phyloP scores from a whole-genome alignment of 2,888 invertebrate species.

The Cryptus viduatorius region DNA sequence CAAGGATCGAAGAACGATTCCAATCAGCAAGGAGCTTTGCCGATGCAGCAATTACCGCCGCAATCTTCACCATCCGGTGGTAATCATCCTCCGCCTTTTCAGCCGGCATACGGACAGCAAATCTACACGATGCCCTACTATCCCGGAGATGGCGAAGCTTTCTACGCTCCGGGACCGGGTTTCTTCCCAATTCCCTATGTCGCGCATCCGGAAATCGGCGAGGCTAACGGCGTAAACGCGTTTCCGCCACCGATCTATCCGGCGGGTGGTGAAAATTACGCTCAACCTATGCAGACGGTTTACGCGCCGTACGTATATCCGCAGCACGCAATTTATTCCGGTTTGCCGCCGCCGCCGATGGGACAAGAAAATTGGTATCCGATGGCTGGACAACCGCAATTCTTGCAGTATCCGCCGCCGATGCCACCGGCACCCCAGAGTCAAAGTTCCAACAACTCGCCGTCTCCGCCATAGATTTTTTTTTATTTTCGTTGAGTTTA shows the following conservation, averaged over 20 bases:
- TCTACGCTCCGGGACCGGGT: constrained; percentile 72
- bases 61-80: constrained; percentile 52
- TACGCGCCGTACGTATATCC: constrained; percentile 76
- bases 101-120: constrained; percentile 71
- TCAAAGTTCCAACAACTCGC: constrained; percentile 37
- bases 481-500: neutral
- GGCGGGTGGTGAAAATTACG: constrained; percentile 61
- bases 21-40: constrained; percentile 51
- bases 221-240: constrained; percentile 67
- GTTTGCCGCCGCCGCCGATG: constrained; percentile 66
- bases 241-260: constrained; percentile 67
- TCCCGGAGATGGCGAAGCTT: constrained; percentile 73
- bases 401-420: constrained; percentile 71
- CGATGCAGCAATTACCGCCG: constrained; percentile 43
- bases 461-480: constrained; percentile 37
- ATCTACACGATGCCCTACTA: constrained; percentile 74
- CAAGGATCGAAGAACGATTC: constrained; percentile 47
- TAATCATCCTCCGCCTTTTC: constrained; percentile 67
- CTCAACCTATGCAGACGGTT: constrained; percentile 70
- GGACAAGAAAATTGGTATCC: constrained; percentile 79
- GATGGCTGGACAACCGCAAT: constrained; percentile 75
- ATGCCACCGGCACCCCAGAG: constrained; percentile 59
- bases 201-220: constrained; percentile 73
- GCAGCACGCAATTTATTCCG: constrained; percentile 71
- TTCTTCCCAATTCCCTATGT: constrained; percentile 75